Evolutionary conservation across 2,113 vertebrate species (phyloP).

Genomic region (Psilopsiagon aurifrons): DNA sequence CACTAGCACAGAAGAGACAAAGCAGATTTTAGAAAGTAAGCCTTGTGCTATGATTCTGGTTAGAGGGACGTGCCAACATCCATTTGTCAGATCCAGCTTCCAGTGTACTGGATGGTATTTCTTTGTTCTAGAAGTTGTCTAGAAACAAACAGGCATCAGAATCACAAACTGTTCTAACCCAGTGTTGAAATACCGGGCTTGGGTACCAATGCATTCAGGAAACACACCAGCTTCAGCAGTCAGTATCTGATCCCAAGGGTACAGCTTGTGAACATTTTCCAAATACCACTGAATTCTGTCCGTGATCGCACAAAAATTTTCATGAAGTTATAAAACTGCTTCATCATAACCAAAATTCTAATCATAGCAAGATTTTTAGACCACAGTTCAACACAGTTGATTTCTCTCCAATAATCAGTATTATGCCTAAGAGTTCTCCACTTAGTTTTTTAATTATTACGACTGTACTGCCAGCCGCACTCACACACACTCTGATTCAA

Average conservation of each 20-base stretch:
- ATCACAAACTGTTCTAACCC: neutral
- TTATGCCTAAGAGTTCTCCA: neutral
- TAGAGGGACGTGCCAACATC: neutral
- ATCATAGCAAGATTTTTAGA: neutral
- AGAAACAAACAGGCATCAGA: neutral
- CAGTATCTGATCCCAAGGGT: neutral
- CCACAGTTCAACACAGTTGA: neutral
- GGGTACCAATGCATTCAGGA: neutral
- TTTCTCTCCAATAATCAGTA: neutral
- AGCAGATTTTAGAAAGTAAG: neutral
- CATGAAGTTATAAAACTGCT: neutral
- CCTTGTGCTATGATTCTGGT: neutral
- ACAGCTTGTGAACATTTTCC: neutral
- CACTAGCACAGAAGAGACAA: neutral
- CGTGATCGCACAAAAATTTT: neutral
- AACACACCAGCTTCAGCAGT: neutral
- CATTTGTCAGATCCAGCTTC: neutral
- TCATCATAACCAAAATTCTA: neutral
- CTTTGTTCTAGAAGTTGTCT: neutral
- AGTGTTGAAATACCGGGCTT: rapidly evolving
- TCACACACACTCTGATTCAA: neutral
- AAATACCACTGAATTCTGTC: neutral
- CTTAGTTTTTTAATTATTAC: neutral
- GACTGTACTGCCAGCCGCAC: neutral
- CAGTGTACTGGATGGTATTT: neutral